phyloP scores from a whole-genome alignment of 2,888 invertebrate genomes.

The Tipula helvola region DNA sequence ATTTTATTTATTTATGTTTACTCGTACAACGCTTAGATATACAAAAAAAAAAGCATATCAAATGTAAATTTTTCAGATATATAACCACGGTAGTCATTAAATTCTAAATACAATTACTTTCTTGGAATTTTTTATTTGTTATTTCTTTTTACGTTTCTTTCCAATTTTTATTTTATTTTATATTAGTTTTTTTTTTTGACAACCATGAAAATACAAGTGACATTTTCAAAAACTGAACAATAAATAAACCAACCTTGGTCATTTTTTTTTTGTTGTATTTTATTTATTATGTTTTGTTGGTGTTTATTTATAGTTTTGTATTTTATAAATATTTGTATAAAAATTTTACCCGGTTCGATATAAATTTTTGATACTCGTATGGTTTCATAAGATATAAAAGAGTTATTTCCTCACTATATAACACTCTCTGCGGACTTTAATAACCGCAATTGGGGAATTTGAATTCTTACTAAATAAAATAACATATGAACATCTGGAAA shows the following conservation, averaged over 20 bases:
- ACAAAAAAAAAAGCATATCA: neutral
- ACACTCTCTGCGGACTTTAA: neutral
- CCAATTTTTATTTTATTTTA: neutral
- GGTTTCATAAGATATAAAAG: neutral
- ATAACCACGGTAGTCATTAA: slow-evolving; percentile 4
- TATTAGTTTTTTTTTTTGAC: neutral
- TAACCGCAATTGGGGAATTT: neutral
- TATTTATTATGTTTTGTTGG: neutral
- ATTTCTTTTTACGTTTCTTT: neutral
- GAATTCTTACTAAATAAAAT: neutral
- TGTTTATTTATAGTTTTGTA: neutral
- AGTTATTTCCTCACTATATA: neutral
- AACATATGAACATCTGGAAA: neutral
- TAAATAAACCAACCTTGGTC: neutral
- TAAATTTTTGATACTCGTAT: neutral
- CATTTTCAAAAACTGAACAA: neutral
- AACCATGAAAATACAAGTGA: slow-evolving; percentile 4
- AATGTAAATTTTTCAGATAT: neutral
- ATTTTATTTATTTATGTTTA: neutral
- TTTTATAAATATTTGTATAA: neutral
- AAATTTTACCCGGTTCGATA: neutral
- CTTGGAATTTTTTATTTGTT: neutral
- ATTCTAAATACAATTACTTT: neutral
- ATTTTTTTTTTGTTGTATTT: neutral
- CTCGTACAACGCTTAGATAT: too few species aligned